phyloP scores from a whole-genome alignment of 2,113 vertebrate species.

The Callopanchax toddi region DNA sequence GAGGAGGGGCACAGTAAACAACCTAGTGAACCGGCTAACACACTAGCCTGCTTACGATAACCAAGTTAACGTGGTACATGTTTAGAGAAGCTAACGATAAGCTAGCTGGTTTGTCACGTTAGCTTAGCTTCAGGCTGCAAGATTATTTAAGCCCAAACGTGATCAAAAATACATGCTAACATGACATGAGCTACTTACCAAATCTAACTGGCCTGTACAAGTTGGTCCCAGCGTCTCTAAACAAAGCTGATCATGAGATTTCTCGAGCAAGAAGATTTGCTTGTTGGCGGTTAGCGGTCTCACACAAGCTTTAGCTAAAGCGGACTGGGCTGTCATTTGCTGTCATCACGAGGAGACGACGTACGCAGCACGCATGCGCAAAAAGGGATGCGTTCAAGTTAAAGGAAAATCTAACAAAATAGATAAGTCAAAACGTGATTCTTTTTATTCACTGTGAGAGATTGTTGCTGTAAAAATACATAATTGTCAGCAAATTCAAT shows the following conservation, averaged over 20 bases:
- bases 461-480: too few species aligned
- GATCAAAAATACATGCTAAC: slow-evolving; percentile 1
- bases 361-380: slow-evolving; percentile 65
- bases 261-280: slow-evolving; percentile 27
- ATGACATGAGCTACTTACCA: slow-evolving; percentile 53
- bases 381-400: background rate
- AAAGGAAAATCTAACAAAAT: slow-evolving; percentile 27
- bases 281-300: slow-evolving; percentile 60
- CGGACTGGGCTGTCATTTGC: slow-evolving; percentile 73
- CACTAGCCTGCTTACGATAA: slow-evolving; percentile 28
- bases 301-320: slow-evolving; percentile 55
- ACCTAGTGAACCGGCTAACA: slow-evolving; percentile 17
- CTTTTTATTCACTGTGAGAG: background rate
- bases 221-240: slow-evolving; percentile 14
- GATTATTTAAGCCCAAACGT: slow-evolving; percentile 19
- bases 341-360: slow-evolving; percentile 78
- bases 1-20: slow-evolving; percentile 1
- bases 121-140: slow-evolving; percentile 62
- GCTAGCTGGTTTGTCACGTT: slow-evolving; percentile 67
- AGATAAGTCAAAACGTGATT: background rate
- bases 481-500: too few species aligned
- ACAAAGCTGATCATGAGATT: slow-evolving; percentile 36
- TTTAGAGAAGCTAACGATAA: slow-evolving; percentile 40
- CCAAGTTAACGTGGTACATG: slow-evolving; percentile 41
- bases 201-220: slow-evolving; percentile 9